These are phyloP conservation scores for Anoplopoma fimbria DNA, from an alignment of 2,113 vertebrate species.

Conservation along the genomic window DNA sequence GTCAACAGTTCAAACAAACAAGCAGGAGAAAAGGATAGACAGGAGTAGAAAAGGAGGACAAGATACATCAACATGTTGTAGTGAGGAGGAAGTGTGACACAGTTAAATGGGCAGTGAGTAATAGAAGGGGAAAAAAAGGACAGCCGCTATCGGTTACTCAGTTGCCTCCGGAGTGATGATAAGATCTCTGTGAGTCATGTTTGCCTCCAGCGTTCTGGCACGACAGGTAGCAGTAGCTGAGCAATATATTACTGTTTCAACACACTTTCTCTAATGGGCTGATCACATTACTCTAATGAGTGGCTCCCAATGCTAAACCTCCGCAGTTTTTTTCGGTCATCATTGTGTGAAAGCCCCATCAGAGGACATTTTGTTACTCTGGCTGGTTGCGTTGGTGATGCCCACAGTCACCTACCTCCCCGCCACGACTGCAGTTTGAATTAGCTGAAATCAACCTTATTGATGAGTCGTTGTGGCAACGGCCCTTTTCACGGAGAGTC, in stretches of 20 bases:
- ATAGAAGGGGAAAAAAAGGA: not conserved
- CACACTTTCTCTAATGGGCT: slow-evolving; percentile 15
- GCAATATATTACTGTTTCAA: slow-evolving; percentile 20
- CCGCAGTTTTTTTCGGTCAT: slow-evolving; percentile 6
- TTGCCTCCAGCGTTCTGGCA: slow-evolving; percentile 39
- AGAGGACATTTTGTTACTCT: slow-evolving; percentile 20
- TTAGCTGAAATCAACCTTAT: slow-evolving; percentile 42
- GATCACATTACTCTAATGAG: too few relatives aligned
- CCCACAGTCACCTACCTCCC: too few relatives aligned
- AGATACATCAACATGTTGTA: slow-evolving; percentile 3
- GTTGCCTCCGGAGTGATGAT: slow-evolving; percentile 35
- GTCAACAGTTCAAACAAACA: slow-evolving; percentile 23
- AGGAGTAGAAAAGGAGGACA: not conserved
- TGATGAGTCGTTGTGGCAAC: slow-evolving; percentile 32
- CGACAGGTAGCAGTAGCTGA: slow-evolving; percentile 61
- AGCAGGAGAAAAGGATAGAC: not conserved
- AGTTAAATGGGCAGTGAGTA: slow-evolving; percentile 14
- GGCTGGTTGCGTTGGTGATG: too few relatives aligned
- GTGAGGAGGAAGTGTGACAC: not conserved
- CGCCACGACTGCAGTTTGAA: slow-evolving; percentile 33
- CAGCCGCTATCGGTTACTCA: slow-evolving; percentile 35
- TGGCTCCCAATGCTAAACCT: slow-evolving; percentile 22
- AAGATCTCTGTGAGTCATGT: slow-evolving; percentile 62
- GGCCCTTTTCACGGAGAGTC: slow-evolving; percentile 25
- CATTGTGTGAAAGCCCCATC: slow-evolving; percentile 8